Evolutionary conservation across 1,140 invertebrate species (phyloP).

Genomic region (Bombus breviceps): DNA sequence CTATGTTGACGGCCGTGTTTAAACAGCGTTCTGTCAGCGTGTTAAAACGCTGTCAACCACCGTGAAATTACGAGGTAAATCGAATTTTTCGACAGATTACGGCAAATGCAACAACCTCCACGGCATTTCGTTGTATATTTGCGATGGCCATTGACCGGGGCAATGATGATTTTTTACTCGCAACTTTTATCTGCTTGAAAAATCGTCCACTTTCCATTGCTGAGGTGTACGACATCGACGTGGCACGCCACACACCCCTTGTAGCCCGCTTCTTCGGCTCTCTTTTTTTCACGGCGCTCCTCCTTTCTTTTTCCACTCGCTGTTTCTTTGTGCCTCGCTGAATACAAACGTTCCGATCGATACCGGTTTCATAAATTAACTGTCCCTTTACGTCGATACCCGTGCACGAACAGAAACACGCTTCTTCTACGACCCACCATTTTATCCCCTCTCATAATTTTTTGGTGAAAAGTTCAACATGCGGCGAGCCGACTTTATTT

Average conservation of each 20-base stretch:
- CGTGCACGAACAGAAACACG: not conserved
- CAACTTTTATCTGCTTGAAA: slow-evolving; percentile 64
- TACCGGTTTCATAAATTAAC: slow-evolving; percentile 66
- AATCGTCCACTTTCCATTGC: slow-evolving; percentile 42
- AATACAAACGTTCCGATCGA: slow-evolving; percentile 61
- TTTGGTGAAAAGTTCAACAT: not conserved
- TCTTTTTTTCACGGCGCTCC: not conserved
- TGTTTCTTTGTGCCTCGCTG: slow-evolving; percentile 33
- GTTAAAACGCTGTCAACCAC: slow-evolving; percentile 13
- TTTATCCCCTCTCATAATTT: not conserved
- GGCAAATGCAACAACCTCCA: not conserved
- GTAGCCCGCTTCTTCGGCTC: slow-evolving; percentile 23
- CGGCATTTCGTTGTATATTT: not conserved
- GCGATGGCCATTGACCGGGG: not conserved
- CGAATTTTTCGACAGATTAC: not conserved
- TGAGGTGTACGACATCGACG: slow-evolving; percentile 25
- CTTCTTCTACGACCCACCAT: not conserved
- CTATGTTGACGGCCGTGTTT: slow-evolving; percentile 15
- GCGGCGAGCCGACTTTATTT: not conserved
- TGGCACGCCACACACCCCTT: slow-evolving; percentile 26
- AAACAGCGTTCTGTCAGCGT: slow-evolving; percentile 17
- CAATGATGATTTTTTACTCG: slow-evolving; percentile 64
- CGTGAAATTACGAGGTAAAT: not conserved
- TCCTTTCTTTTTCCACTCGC: not conserved
- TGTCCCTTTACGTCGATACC: slow-evolving; percentile 26